Conservation (phyloP, 2,113 vertebrate genomes). For the Perognathus longimembris region DNA sequence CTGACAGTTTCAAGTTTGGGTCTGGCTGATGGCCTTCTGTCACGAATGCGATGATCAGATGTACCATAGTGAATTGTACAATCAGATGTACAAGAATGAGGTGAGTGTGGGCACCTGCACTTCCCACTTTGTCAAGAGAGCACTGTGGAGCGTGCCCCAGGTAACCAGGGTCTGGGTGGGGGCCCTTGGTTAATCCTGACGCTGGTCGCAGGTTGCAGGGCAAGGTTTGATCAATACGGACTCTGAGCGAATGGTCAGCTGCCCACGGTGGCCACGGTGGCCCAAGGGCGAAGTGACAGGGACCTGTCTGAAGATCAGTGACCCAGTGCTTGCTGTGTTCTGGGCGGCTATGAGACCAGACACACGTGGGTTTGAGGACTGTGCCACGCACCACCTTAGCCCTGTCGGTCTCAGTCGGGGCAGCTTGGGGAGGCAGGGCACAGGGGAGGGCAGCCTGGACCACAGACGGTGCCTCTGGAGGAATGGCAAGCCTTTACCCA, state of each 20-base stretch:
- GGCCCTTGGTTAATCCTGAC: neutral
- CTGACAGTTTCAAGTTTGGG: neutral
- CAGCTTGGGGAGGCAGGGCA: too few species aligned
- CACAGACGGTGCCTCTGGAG: too few species aligned
- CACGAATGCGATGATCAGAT: neutral
- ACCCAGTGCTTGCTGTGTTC: rapidly evolving
- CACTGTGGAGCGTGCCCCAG: rapidly evolving
- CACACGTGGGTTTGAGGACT: neutral
- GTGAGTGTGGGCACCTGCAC: rapidly evolving
- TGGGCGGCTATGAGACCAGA: neutral
- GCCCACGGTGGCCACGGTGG: too few species aligned
- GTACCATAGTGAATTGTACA: too few species aligned
- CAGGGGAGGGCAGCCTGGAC: rapidly evolving
- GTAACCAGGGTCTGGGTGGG: neutral
- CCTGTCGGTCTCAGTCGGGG: rapidly evolving
- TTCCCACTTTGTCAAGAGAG: rapidly evolving
- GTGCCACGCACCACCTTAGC: neutral
- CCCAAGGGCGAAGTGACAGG: neutral
- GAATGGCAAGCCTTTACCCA: too few species aligned
- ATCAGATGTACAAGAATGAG: neutral
- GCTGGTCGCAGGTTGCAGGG: neutral
- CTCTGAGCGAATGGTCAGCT: neutral
- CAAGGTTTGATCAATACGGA: neutral
- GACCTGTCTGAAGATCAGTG: neutral
- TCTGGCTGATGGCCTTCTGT: neutral